Percentiles rank a stretch among this genome's conserved stretches.
phyloP scores from a whole-genome alignment of 2,888 invertebrate species.

The Spisula solida region DNA sequence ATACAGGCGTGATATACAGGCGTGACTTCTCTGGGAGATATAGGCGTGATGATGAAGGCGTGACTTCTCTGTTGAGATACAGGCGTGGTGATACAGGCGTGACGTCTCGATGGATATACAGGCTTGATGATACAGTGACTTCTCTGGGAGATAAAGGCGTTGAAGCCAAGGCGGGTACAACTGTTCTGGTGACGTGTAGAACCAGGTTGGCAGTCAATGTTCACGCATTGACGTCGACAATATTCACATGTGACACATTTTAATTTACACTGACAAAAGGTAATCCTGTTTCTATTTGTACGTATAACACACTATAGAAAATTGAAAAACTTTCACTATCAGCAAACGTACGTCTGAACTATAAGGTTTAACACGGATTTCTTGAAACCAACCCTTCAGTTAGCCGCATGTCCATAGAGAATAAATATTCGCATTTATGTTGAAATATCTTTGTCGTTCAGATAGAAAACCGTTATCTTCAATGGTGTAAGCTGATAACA shows the following conservation, averaged over 20 bases:
- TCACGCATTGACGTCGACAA: background rate
- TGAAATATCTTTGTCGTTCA: background rate
- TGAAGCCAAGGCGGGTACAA: background rate
- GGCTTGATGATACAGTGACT: background rate
- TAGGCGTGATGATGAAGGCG: background rate
- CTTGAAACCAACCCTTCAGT: background rate
- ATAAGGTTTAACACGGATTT: background rate
- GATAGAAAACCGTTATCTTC: background rate
- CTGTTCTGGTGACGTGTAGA: background rate
- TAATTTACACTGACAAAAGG: background rate
- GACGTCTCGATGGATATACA: too few species aligned
- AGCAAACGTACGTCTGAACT: background rate
- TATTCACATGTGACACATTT: background rate
- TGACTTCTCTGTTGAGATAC: background rate
- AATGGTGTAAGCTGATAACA: background rate
- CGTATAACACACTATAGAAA: background rate
- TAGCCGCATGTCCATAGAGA: background rate
- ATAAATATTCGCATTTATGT: constrained; percentile 2
- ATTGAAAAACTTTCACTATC: background rate
- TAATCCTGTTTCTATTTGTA: background rate
- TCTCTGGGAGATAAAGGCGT: background rate
- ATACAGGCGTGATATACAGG: too few species aligned
- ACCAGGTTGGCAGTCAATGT: background rate
- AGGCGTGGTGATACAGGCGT: background rate
- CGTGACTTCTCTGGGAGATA: background rate